phyloP scores from a whole-genome alignment of 2,797 vertebrate genomes.

The Chelmon rostratus region DNA sequence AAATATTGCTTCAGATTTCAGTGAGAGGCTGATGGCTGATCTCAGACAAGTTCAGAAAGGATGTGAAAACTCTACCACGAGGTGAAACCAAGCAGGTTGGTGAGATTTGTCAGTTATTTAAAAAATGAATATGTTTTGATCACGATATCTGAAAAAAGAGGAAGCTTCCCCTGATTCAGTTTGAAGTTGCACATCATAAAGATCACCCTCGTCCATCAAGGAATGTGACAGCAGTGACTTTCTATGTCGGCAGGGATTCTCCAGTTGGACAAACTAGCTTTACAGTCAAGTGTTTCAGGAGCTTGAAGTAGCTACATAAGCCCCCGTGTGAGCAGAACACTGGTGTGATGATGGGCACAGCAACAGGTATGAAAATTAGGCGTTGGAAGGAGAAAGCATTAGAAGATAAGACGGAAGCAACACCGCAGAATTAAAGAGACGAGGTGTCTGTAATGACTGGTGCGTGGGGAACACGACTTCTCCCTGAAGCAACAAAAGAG shows the following conservation, averaged over 20 bases:
- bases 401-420: background rate
- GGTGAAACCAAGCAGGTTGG: background rate
- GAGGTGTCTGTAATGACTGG: background rate
- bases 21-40: background rate
- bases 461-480: conserved; percentile 16
- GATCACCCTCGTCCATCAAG: background rate
- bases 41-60: background rate
- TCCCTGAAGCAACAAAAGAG: conserved; percentile 4
- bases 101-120: too few relatives aligned
- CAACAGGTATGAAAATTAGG: conserved; percentile 16
- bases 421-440: conserved; percentile 13
- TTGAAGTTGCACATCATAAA: background rate
- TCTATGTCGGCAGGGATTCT: background rate
- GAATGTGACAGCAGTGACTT: background rate
- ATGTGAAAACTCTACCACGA: background rate
- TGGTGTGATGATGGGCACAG: background rate
- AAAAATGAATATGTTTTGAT: too few relatives aligned
- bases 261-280: too few relatives aligned
- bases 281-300: too few relatives aligned
- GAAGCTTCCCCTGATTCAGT: background rate
- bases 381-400: background rate
- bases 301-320: background rate
- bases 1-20: background rate
- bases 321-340: background rate
- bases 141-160: too few relatives aligned